Base-by-base conservation (phyloP, 2,113 vertebrate genomes). In the Python bivittatus region DNA sequence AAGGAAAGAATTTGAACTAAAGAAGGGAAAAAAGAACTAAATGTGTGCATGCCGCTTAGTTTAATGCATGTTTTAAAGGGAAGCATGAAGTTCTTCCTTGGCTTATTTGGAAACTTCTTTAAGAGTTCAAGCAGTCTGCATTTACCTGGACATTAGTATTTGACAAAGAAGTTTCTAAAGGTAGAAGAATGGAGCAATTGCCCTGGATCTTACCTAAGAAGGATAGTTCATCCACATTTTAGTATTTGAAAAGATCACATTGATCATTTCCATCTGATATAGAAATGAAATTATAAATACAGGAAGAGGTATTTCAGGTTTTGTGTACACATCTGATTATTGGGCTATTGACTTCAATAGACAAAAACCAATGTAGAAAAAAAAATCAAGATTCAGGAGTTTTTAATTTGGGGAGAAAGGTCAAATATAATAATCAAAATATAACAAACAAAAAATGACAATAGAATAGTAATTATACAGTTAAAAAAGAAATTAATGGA, bases 11-110 rank as follows among this genome's bases (percentile, higher is more conserved):
- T 91, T 93, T 94, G 53, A 79, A 42, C 20, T 20, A 94, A 86
- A 89, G 83, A 94, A 93, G 91, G 25, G 54, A 8, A 33, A 92
- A 93, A 95, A 96, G 92, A 94, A 93, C 29, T 84, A 89, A 93
- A 88, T 94, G 96, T 96, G 92, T 95, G 93, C 60, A 53, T 86
- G 93, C 93, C 88, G 54, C 92, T 94, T 88, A 95, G 88, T 94
- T 97, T 95, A 96, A 94, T 38, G 90, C 96, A 96, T 95, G 85
- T 20, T 79, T 79, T 79, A 42, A 93, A 44, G 89, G 95, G 95
- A 95, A 25, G 33, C 52, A 85, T 92, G n/a, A 44, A 79, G 33
- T 79, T 48, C 90, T 95, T 38, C 29, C 90, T 48, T 91, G 79
- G 56, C 38, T 53, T 86, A 72, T 52, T 44, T 88, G 56, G 42